A percentile compares a stretch with the other conserved stretches of the same genome.
Conservation (phyloP, 2,797 vertebrate genomes). For the Sphaeramia orbicularis region DNA sequence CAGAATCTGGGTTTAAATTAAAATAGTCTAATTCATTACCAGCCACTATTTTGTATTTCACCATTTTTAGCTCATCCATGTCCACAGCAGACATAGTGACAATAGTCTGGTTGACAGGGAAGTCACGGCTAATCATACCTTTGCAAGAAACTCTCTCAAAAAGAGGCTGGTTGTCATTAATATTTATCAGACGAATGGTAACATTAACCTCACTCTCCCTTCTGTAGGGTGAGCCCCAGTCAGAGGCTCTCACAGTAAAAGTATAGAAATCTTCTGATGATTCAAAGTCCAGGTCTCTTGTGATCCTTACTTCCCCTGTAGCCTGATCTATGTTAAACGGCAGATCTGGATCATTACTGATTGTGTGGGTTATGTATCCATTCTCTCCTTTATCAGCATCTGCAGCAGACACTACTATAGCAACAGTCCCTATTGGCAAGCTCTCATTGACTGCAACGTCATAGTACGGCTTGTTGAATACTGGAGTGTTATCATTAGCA, state of each 20-base stretch:
- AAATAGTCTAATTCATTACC: slow-evolving; percentile 95
- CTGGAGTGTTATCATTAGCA: slow-evolving; percentile 91
- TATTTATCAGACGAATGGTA: slow-evolving; percentile 91
- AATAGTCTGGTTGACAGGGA: slow-evolving; percentile 90
- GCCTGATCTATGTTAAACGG: slow-evolving; percentile 92
- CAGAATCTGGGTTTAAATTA: slow-evolving; percentile 90
- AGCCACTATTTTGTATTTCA: slow-evolving; percentile 91
- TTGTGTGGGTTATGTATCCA: slow-evolving; percentile 92
- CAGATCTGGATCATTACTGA: slow-evolving; percentile 85
- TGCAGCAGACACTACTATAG: slow-evolving; percentile 88
- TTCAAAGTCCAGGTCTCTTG: slow-evolving; percentile 93
- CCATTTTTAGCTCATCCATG: slow-evolving; percentile 93
- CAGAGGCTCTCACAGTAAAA: slow-evolving; percentile 92
- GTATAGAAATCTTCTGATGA: slow-evolving; percentile 91
- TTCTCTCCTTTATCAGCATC: slow-evolving; percentile 95
- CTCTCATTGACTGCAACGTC: slow-evolving; percentile 91
- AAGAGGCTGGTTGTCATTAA: slow-evolving; percentile 95
- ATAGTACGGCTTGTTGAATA: slow-evolving; percentile 90
- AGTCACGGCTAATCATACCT: slow-evolving; percentile 91
- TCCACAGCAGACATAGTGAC: slow-evolving; percentile 95
- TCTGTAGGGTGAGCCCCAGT: slow-evolving; percentile 95
- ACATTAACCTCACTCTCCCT: slow-evolving; percentile 94
- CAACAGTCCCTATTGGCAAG: slow-evolving; percentile 85
- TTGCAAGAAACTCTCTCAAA: slow-evolving; percentile 96
- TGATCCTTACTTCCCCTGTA: slow-evolving; percentile 89